Evolutionary conservation across 2,113 vertebrate genomes (phyloP), one percentile per base, ranked within the genome.

Genomic region (Caretta caretta): DNA sequence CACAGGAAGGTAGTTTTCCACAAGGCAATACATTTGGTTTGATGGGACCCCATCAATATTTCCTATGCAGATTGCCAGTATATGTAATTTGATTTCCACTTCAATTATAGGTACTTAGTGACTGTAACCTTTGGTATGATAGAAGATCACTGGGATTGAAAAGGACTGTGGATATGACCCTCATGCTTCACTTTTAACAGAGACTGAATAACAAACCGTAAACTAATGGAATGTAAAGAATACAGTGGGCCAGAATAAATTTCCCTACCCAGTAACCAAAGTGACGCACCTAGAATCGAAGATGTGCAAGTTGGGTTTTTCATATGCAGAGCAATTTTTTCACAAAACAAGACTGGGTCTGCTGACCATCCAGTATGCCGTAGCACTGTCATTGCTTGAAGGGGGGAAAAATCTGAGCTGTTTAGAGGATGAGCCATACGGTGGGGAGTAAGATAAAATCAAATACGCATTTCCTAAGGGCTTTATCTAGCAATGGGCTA

Each of bases 101-200:
- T 87, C 83, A 92, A 22, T 89, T 95, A 88, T 80, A 84, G 46
- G 85, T 93, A 87, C 65, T 49, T 86, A 85, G 54, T 85, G 84
- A 89, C 88, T 87, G 16, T 92, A 87, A 93, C 31, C 83, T 93
- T 88, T 84, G 56, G 14, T 75, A 35, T 42, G 24, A 80, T 80
- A 51, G 8, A 50, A 51, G 14, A 48, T 17, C 49, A 80, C 31
- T 80, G 76, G 8, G 84, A 29, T 80, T 86, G 46, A 86, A 69
- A 69, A 75, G n/a, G 35, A n/a, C 31, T 79, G 10, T 91, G 62
- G 94, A 25, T 25, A 79, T n/a, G 53, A 88, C 9, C 2, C 3
- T 89, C 17, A 3, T 83, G 19, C 25, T 49, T 80, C 38, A 29
- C 4, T 80, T 80, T 80, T 38, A 80, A 35, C 13, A 16, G 42